Evolutionary conservation across 2,113 vertebrate genomes (phyloP), one percentile per base, ranked within the genome.

Genomic region (Pterophyllum scalare): DNA sequence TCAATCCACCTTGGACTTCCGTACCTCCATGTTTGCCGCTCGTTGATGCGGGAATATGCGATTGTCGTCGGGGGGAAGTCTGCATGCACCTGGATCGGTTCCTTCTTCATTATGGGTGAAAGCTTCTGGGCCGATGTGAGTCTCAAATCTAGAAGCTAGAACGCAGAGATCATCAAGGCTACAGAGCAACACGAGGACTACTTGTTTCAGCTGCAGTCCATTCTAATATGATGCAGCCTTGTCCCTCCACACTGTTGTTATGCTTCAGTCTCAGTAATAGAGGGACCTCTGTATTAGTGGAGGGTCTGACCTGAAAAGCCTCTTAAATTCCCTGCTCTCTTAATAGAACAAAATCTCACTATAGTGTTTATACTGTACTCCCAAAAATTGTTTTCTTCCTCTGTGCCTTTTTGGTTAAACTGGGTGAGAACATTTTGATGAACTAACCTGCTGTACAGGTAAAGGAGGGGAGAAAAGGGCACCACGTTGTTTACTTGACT

Each of bases 401-500:
- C 12, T 33, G 0, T 59, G 8, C 35, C n/a, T 74, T 57, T 80
- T 54, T 81, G 79, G 85, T 59, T 82, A 65, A 72, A 64, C 52
- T 38, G 5, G 2, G 12, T 43, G 43, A 64, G 60, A 75, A 59
- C 28, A 52, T 81, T 49, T 76, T 59, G 33, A 77, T 65, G 20
- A 28, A 57, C 4, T 12, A 20, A 35, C 54, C 28, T 5, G 46
- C 26, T 54, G n/a, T 1, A 46, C 1, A 38, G 38, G 67, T 33
- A 13, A 17, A 26, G 4, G 49, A 40, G 15, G 13, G 40, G 11
- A n/a, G 3, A 59, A 19, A 43, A 22, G 11, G n/a, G 1, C 40
- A 15, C n/a, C 61, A 35, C 54, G 20, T 72, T 61, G 59, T 79
- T 85, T 81, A 65, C 67, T 87, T n/a, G 6, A 33, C 79, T 81